Evolutionary conservation across 2,888 invertebrate genomes (phyloP).

Genomic region (Drosophila paracracens): DNA sequence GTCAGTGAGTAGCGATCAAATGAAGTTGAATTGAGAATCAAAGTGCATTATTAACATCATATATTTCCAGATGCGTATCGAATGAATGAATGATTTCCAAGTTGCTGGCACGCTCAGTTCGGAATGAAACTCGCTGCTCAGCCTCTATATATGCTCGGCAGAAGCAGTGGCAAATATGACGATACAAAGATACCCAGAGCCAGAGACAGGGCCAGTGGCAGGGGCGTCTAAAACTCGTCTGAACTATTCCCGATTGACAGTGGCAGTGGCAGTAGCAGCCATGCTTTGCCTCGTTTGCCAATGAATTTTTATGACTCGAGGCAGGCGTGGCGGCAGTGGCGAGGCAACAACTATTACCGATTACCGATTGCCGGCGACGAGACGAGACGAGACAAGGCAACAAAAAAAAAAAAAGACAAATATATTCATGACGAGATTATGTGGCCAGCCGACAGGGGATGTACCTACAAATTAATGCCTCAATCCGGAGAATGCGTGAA

Average conservation of each 20-base stretch:
- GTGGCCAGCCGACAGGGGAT: conserved; percentile 47
- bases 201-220: conserved; percentile 18
- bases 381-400: conserved; percentile 28
- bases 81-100: conserved; percentile 47
- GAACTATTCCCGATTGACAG: conserved; percentile 54
- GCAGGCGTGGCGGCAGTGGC: conserved; percentile 21
- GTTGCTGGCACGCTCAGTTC: conserved; percentile 28
- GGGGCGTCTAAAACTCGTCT: conserved; percentile 32
- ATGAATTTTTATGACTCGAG: conserved; percentile 78
- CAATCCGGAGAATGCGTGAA: conserved; percentile 4
- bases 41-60: too few relatives aligned
- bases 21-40: neutral
- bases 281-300: conserved; percentile 70
- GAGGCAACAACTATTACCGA: neutral
- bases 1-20: neutral
- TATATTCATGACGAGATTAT: conserved; percentile 77
- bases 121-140: conserved; percentile 26
- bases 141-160: conserved; percentile 50
- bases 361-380: conserved; percentile 1
- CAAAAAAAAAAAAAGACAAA: conserved; percentile 51
- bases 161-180: neutral
- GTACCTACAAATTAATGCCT: conserved; percentile 50
- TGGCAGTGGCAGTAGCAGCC: conserved; percentile 23
- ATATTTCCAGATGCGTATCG: neutral
- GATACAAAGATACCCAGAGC: conserved; percentile 8